These are phyloP conservation scores for Elysia crispata DNA, from an alignment of 2,888 invertebrate genomes.

Conservation along the genomic window DNA sequence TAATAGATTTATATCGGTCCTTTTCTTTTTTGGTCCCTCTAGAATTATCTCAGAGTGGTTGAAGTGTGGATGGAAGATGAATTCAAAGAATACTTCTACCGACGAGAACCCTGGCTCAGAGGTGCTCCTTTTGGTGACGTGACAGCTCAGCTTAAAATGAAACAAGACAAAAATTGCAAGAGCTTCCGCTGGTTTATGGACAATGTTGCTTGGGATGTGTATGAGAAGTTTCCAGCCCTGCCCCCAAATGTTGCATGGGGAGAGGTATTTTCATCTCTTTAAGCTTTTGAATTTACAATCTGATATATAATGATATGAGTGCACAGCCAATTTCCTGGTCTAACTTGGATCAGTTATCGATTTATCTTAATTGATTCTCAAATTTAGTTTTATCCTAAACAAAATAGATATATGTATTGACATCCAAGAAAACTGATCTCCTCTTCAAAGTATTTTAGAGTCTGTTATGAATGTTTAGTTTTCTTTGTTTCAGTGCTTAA, in stretches of 20 bases:
- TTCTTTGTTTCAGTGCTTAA: too few species aligned
- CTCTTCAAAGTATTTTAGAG: too few species aligned
- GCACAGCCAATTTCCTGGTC: too few species aligned
- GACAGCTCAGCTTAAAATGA: slow-evolving; percentile 88
- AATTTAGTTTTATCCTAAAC: neutral
- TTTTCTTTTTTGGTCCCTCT: slow-evolving; percentile 52
- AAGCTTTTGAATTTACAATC: neutral
- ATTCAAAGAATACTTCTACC: slow-evolving; percentile 96
- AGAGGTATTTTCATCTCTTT: slow-evolving; percentile 80
- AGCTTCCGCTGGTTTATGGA: slow-evolving; percentile 97
- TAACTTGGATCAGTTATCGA: too few species aligned
- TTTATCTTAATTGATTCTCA: neutral
- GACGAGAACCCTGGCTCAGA: slow-evolving; percentile 80
- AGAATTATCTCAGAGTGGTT: slow-evolving; percentile 95
- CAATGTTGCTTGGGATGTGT: slow-evolving; percentile 92
- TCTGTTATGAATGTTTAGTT: too few species aligned
- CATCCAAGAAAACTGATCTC: too few species aligned
- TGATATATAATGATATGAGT: neutral
- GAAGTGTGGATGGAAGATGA: slow-evolving; percentile 99
- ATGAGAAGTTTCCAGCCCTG: slow-evolving; percentile 93
- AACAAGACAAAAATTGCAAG: slow-evolving; percentile 90
- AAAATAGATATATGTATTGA: too few species aligned
- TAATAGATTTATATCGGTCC: neutral
- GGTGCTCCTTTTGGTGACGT: slow-evolving; percentile 72
- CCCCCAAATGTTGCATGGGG: slow-evolving; percentile 97